Evolutionary conservation across 1,140 invertebrate genomes (phyloP).

Genomic region (Drosophila cardini): DNA sequence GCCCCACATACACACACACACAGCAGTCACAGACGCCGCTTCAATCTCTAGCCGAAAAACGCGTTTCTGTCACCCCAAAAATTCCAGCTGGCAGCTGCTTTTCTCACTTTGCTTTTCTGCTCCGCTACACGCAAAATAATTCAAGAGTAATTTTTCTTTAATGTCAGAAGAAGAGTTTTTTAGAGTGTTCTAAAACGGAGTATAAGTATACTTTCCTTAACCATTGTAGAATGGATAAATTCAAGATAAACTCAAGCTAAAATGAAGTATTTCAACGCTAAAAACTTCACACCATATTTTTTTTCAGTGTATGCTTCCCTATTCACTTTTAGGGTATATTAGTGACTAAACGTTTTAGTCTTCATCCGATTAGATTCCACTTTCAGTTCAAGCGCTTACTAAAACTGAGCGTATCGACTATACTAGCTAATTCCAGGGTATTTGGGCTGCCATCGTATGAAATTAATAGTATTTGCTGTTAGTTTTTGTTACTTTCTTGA

Average conservation of each 20-base stretch:
- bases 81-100: conserved; percentile 21
- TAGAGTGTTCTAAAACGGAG: too few relatives aligned
- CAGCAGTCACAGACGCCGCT: neutral
- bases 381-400: too few relatives aligned
- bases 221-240: too few relatives aligned
- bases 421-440: neutral
- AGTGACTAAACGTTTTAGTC: neutral
- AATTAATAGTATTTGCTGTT: neutral
- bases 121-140: too few relatives aligned
- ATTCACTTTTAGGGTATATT: neutral
- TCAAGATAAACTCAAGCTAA: too few relatives aligned
- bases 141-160: too few relatives aligned
- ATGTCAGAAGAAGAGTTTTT: too few relatives aligned
- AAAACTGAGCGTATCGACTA: neutral
- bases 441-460: neutral
- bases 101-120: neutral
- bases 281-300: too few relatives aligned
- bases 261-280: too few relatives aligned
- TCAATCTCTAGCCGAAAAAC: conserved; percentile 1
- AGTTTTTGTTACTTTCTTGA: conserved; percentile 23
- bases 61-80: neutral
- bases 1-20: neutral
- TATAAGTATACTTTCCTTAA: too few relatives aligned
- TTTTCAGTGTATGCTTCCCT: neutral
- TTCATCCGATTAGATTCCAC: too few relatives aligned